These are phyloP conservation scores for Trachymyrmex septentrionalis DNA, from an alignment of 1,140 invertebrate genomes.

Conservation along the genomic window DNA sequence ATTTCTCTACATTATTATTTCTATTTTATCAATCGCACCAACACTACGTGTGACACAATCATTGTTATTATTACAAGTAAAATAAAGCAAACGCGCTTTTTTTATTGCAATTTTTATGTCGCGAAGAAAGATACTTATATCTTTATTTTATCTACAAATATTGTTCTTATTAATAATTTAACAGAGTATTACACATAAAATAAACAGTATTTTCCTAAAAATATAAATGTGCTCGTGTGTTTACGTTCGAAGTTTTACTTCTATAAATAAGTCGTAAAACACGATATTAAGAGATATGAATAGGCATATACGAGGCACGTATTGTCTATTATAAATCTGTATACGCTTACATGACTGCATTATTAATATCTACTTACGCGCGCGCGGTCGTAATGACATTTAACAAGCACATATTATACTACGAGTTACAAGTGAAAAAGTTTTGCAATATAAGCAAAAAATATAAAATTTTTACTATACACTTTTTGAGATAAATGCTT, in stretches of 20 bases:
- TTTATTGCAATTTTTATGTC: background rate
- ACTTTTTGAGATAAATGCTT: background rate
- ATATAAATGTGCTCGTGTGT: background rate
- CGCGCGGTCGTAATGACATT: background rate
- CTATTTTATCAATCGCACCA: background rate
- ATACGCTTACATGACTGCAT: background rate
- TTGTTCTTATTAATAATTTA: conserved; percentile 7
- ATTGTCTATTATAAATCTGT: background rate
- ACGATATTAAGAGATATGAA: background rate
- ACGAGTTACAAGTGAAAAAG: background rate
- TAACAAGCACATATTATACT: background rate
- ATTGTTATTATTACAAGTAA: background rate
- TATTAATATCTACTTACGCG: background rate
- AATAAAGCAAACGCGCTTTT: background rate
- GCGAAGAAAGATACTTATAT: background rate
- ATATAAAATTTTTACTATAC: background rate
- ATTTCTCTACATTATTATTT: background rate
- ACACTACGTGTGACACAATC: background rate
- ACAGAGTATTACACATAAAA: background rate
- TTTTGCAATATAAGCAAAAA: background rate
- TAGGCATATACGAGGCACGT: background rate
- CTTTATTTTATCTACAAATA: background rate
- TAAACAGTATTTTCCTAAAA: background rate
- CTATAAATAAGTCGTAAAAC: conserved; percentile 20
- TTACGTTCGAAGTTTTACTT: background rate